These are phyloP conservation scores for Andrena hattorfiana DNA, from an alignment of 2,888 invertebrate genomes.

Conservation along the genomic window DNA sequence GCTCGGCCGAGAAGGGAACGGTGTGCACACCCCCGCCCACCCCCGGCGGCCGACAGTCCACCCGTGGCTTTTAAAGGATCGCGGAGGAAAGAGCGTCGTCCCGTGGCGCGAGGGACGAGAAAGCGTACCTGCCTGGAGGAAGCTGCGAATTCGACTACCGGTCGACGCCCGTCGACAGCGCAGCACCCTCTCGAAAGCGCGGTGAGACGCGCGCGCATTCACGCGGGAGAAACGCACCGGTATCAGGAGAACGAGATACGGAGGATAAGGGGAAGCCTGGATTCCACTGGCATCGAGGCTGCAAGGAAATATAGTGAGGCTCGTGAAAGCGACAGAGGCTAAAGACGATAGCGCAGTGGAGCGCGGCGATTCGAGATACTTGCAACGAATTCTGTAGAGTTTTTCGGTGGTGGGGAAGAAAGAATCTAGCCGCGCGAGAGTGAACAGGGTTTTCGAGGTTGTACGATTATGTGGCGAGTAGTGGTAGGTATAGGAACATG, in stretches of 20 bases:
- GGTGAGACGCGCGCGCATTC: constrained; percentile 61
- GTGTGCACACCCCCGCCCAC: constrained; percentile 2
- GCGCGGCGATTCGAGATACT: no score
- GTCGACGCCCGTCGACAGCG: constrained; percentile 82
- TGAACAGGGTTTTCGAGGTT: no score
- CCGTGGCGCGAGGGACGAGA: background rate
- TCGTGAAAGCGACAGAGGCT: no score
- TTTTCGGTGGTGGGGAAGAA: no score
- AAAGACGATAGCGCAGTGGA: no score
- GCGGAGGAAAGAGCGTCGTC: constrained; percentile 27
- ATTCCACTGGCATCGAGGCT: background rate
- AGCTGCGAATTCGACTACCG: constrained; percentile 81
- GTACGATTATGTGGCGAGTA: no score
- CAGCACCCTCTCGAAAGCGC: constrained; percentile 55
- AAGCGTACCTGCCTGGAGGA: constrained; percentile 73
- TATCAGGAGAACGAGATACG: background rate
- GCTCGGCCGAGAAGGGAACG: constrained; percentile 22
- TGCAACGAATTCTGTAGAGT: no score
- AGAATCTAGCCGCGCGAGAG: no score
- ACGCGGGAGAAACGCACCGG: constrained; percentile 59
- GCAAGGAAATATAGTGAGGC: no score
- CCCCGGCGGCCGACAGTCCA: background rate
- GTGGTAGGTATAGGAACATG: no score
- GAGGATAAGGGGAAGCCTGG: background rate
- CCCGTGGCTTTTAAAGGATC: constrained; percentile 26